Evolutionary conservation across 1,140 invertebrate species (phyloP).

Genomic region (Odontomachus brunneus): DNA sequence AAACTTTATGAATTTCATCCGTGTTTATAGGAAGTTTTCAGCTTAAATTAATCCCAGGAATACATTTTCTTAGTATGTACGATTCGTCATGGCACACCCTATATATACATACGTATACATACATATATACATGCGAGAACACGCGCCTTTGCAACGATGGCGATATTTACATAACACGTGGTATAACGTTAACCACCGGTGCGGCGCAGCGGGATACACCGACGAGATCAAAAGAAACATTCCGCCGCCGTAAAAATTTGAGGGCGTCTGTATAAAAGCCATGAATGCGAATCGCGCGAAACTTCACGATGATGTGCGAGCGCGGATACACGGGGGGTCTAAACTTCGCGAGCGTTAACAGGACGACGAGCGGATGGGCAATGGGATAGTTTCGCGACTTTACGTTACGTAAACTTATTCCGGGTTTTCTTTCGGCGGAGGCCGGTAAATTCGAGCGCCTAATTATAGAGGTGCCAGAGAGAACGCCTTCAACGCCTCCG

Average conservation of each 20-base stretch:
- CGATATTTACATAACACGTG: background rate
- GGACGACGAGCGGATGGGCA: slow-evolving; percentile 29
- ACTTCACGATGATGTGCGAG: slow-evolving; percentile 20
- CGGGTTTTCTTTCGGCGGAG: slow-evolving; percentile 42
- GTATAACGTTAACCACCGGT: background rate
- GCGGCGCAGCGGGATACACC: background rate
- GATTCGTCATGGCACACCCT: too few species aligned
- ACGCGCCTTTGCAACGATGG: background rate
- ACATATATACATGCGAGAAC: background rate
- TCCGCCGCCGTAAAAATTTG: slow-evolving; percentile 18
- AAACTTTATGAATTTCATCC: too few species aligned
- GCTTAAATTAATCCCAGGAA: too few species aligned
- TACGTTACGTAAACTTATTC: slow-evolving; percentile 60
- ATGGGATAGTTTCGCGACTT: slow-evolving; percentile 58
- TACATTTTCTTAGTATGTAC: too few species aligned
- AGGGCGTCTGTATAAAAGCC: slow-evolving; percentile 1
- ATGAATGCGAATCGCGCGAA: slow-evolving; percentile 27
- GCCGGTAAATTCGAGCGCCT: slow-evolving; percentile 58
- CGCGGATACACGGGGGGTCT: background rate
- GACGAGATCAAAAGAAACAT: background rate
- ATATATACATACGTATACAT: too few species aligned
- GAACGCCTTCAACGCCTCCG: slow-evolving; percentile 59
- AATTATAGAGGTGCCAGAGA: slow-evolving; percentile 58
- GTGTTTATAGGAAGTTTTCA: too few species aligned
- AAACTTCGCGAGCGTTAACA: slow-evolving; percentile 55